Percentiles rank a stretch among this genome's conserved stretches.
Evolutionary conservation across 2,797 vertebrate genomes (phyloP).

Genomic region (Paedocypris micromegethes): DNA sequence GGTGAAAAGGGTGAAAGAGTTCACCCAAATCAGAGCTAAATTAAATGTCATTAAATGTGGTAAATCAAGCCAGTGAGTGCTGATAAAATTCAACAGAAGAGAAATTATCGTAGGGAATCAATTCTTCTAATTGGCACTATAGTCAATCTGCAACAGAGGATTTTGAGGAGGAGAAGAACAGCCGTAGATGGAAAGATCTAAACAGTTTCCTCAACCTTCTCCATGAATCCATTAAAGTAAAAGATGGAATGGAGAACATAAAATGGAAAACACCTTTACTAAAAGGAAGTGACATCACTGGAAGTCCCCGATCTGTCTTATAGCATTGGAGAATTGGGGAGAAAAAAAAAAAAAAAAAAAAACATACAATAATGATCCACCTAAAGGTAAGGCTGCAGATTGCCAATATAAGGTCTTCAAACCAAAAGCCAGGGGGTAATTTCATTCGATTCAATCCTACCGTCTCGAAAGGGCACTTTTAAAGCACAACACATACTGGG

Average conservation of each 20-base stretch:
- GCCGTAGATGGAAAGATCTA: no score
- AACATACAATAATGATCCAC: conserved; percentile 12
- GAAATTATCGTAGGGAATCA: conserved; percentile 5
- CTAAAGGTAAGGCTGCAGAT: conserved; percentile 12
- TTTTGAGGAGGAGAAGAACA: no score
- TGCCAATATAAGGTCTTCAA: conserved; percentile 20
- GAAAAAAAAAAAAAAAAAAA: neutral
- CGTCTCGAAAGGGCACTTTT: conserved; percentile 26
- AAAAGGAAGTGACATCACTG: no score
- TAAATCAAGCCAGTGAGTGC: conserved; percentile 26
- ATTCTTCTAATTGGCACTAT: conserved; percentile 13
- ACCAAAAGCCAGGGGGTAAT: conserved; percentile 29
- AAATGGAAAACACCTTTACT: no score
- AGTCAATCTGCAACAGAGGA: no score
- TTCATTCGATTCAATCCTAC: conserved; percentile 20
- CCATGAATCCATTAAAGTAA: no score
- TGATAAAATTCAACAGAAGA: conserved; percentile 11
- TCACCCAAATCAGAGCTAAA: neutral
- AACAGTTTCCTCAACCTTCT: no score
- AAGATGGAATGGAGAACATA: no score
- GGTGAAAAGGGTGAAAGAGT: neutral
- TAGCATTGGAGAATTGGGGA: neutral
- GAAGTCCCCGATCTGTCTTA: no score
- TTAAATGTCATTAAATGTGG: conserved; percentile 30
- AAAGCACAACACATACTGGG: conserved; percentile 31